Evolutionary conservation across 1,140 invertebrate species (phyloP).

Genomic region (Pygmarrhopalites habei): DNA sequence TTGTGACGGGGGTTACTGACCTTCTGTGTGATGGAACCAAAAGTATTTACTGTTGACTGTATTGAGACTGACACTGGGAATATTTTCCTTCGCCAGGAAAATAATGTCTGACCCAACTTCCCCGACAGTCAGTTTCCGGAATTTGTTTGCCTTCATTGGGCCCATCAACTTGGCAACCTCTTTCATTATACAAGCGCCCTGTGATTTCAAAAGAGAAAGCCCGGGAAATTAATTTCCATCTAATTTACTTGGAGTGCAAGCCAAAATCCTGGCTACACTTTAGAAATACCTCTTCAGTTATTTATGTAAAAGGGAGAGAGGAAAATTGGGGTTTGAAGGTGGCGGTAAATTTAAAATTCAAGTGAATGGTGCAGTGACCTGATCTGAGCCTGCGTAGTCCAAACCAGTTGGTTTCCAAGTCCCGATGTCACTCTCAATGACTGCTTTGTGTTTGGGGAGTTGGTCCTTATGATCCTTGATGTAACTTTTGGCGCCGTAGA

Average conservation of each 20-base stretch:
- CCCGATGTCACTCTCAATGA: conserved; percentile 53
- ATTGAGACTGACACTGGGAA: conserved; percentile 44
- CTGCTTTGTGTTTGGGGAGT: conserved; percentile 56
- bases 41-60: conserved; percentile 46
- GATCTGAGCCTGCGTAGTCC: conserved; percentile 47
- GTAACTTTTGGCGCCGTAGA: conserved; percentile 43
- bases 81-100: conserved; percentile 38
- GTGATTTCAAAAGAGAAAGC: conserved; percentile 26
- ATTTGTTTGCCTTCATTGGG: conserved; percentile 30
- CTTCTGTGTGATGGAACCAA: too few relatives aligned
- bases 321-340: conserved; percentile 34
- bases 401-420: conserved; percentile 55
- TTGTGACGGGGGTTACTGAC: too few relatives aligned
- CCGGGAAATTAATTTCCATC: too few relatives aligned
- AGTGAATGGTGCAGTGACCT: conserved; percentile 54
- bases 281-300: too few relatives aligned
- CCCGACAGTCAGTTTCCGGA: conserved; percentile 14
- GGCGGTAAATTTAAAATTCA: conserved; percentile 49
- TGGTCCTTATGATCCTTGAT: conserved; percentile 48
- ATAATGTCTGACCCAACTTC: conserved; percentile 40
- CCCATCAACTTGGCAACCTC: conserved; percentile 51
- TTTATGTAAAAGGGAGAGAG: too few relatives aligned
- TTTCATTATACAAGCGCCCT: conserved; percentile 57
- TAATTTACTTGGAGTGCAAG: too few relatives aligned
- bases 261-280: too few relatives aligned